Conservation (phyloP, 2,888 invertebrate genomes). For the Chydorus sphaericus region DNA sequence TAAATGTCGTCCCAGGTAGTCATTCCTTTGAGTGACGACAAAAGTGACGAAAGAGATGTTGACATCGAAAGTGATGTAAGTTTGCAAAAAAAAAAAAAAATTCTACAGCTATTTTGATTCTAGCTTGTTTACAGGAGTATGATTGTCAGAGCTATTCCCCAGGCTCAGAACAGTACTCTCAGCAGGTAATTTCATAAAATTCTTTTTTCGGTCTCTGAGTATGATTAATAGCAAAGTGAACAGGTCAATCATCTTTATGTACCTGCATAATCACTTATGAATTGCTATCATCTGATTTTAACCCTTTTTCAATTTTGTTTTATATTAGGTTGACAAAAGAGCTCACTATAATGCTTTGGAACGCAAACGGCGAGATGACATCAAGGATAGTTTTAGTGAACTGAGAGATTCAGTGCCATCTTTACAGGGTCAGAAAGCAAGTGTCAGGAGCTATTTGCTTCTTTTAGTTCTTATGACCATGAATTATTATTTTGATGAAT, state of each 20-base stretch:
- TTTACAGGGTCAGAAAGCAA: slow-evolving; percentile 83
- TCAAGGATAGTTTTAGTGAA: slow-evolving; percentile 94
- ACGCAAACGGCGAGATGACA: slow-evolving; percentile 90
- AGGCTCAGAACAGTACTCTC: slow-evolving; percentile 5
- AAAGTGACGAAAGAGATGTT: slow-evolving; percentile 87
- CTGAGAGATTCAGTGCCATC: slow-evolving; percentile 88
- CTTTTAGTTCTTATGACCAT: not conserved
- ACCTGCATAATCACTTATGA: no score
- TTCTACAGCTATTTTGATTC: not conserved
- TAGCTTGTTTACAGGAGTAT: slow-evolving; percentile 7
- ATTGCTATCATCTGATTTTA: no score
- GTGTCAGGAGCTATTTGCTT: no score
- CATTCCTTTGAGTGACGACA: slow-evolving; percentile 70
- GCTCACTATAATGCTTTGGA: slow-evolving; percentile 98
- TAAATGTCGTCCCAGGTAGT: slow-evolving; percentile 12
- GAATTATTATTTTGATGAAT: not conserved
- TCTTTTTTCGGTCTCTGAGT: no score
- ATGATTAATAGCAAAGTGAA: no score
- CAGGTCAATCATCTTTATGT: no score
- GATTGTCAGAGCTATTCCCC: slow-evolving; percentile 4
- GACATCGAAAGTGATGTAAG: slow-evolving; percentile 92
- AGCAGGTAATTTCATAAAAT: not conserved
- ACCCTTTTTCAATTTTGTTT: not conserved
- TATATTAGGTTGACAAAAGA: slow-evolving; percentile 73
- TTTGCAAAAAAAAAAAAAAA: no score